These are phyloP conservation scores for Deroplatys truncata DNA, from an alignment of 2,888 invertebrate species.

Conservation along the genomic window DNA sequence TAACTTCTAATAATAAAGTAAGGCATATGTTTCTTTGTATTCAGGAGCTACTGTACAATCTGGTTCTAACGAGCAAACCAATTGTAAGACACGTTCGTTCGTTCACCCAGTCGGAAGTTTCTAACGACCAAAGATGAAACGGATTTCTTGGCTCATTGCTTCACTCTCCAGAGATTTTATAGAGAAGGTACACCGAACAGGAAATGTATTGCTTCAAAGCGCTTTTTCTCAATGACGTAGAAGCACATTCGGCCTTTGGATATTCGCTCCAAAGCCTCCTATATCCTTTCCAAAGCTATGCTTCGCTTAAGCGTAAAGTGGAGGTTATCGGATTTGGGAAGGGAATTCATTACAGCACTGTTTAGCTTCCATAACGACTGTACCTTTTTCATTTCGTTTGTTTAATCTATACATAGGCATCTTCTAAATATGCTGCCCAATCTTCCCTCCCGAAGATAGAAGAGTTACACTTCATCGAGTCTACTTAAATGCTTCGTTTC, in stretches of 20 bases:
- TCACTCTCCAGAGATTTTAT: too few relatives aligned
- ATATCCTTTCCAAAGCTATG: neutral
- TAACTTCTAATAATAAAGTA: too few relatives aligned
- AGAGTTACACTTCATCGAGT: too few relatives aligned
- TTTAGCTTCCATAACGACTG: neutral
- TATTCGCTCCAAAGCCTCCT: neutral
- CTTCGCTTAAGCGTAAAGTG: neutral
- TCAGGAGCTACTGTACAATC: neutral
- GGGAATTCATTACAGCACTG: neutral
- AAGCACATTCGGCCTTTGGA: neutral
- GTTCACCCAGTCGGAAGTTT: neutral
- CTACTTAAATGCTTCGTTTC: too few relatives aligned
- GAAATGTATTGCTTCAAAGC: neutral
- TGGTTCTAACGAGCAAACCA: neutral
- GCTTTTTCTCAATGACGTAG: neutral
- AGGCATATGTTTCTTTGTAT: neutral
- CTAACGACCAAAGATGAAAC: neutral
- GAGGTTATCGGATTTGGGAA: neutral
- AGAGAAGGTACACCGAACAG: neutral
- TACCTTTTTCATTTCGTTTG: neutral
- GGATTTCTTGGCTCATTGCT: neutral
- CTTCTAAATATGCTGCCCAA: too few relatives aligned
- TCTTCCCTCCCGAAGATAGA: too few relatives aligned
- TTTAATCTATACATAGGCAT: too few relatives aligned
- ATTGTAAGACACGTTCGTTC: neutral